A percentile compares a stretch with the other conserved stretches of the same genome.
phyloP scores from a whole-genome alignment of 2,113 vertebrate genomes.

The Mesoclemmys tuberculata region DNA sequence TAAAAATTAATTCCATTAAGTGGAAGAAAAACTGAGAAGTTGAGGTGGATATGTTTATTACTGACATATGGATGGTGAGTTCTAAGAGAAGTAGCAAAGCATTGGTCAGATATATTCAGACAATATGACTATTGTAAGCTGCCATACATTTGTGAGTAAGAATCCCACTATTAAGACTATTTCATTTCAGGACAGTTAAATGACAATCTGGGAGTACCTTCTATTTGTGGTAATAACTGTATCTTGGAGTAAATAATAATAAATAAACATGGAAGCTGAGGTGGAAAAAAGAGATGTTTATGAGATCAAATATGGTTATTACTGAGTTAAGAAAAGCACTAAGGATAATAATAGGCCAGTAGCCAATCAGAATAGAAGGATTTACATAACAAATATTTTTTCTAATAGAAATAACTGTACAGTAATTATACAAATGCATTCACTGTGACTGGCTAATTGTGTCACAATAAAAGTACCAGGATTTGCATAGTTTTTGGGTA shows the following conservation, averaged over 20 bases:
- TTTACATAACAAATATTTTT: not conserved
- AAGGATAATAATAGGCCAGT: not conserved
- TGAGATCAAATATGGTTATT: not conserved
- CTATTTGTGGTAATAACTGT: conserved; percentile 13
- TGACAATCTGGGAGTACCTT: not conserved
- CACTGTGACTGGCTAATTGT: not conserved
- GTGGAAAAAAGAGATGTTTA: not conserved
- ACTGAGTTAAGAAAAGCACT: not conserved
- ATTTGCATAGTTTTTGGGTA: not conserved
- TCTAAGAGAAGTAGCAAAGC: not conserved
- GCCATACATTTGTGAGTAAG: not conserved
- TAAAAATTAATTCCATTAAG: not conserved
- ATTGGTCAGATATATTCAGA: not conserved
- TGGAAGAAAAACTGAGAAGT: not conserved
- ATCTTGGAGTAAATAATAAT: not conserved
- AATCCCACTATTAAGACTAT: not conserved
- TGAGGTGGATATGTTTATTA: not conserved
- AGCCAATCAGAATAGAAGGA: not conserved
- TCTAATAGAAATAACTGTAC: not conserved
- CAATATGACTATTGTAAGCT: not conserved
- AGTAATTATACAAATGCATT: not conserved
- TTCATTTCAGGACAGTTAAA: conserved; percentile 27
- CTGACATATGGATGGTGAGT: not conserved
- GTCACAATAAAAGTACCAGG: not conserved
- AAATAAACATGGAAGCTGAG: not conserved